A percentile compares a stretch with the other conserved stretches of the same genome.
phyloP scores from a whole-genome alignment of 2,888 invertebrate species.

The Holacanthella duospinosa region DNA sequence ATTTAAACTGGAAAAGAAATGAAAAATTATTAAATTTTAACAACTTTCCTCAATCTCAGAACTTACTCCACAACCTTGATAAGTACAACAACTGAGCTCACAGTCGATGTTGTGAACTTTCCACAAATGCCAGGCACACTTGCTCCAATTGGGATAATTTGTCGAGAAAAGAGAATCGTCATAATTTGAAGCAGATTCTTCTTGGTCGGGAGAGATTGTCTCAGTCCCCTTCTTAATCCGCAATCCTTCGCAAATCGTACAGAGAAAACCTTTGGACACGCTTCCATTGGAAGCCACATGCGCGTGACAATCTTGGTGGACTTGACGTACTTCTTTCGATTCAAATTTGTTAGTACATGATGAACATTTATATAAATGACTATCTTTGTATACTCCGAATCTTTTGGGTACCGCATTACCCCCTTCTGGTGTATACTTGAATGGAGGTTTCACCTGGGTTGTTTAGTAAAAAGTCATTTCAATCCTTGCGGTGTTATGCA shows the following conservation, averaged over 20 bases:
- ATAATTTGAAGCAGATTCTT: neutral
- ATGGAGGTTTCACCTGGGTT: constrained; percentile 23
- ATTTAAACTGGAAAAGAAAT: constrained; percentile 30
- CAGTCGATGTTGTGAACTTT: constrained; percentile 59
- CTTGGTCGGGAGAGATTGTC: neutral
- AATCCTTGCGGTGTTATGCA: too few species aligned
- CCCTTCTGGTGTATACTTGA: constrained; percentile 16
- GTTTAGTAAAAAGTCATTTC: too few species aligned
- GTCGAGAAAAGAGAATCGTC: constrained; percentile 35
- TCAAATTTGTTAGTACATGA: constrained; percentile 29
- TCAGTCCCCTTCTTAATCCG: too few species aligned
- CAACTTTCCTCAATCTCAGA: neutral
- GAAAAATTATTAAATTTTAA: constrained; percentile 16
- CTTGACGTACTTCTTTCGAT: constrained; percentile 20
- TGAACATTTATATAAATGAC: constrained; percentile 19
- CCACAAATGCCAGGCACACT: constrained; percentile 59
- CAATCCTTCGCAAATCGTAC: neutral
- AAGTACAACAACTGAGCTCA: constrained; percentile 64
- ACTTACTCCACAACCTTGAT: constrained; percentile 53
- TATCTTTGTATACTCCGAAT: constrained; percentile 21
- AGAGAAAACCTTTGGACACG: neutral
- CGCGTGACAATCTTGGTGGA: constrained; percentile 34
- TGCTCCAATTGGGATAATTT: constrained; percentile 53
- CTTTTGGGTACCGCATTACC: constrained; percentile 25
- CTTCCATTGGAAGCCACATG: neutral